phyloP scores from a whole-genome alignment of 2,797 vertebrate genomes.

The Sebastes diaconus region DNA sequence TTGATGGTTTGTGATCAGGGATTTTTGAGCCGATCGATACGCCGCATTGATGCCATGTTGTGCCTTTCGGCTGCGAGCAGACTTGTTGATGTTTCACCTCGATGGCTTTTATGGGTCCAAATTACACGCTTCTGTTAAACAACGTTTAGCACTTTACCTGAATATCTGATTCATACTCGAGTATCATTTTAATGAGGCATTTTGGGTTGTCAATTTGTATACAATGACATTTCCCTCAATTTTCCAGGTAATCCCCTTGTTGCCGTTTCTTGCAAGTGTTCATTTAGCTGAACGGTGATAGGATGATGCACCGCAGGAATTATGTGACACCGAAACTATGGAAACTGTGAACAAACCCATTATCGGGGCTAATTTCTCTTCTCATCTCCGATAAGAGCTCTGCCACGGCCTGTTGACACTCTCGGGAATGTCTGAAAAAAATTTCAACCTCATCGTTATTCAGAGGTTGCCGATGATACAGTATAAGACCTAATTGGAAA shows the following conservation, averaged over 20 bases:
- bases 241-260: neutral
- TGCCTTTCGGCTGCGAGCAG: neutral
- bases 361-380: slow-evolving; percentile 10
- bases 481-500: slow-evolving; percentile 23
- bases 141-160: neutral
- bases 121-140: neutral
- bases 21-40: slow-evolving; percentile 45
- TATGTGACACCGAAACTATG: neutral
- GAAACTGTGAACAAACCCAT: slow-evolving; percentile 38
- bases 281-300: neutral
- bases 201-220: neutral
- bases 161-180: neutral
- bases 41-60: slow-evolving; percentile 5
- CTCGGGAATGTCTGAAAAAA: slow-evolving; percentile 29
- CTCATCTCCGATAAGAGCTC: slow-evolving; percentile 24
- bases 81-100: slow-evolving; percentile 35
- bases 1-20: slow-evolving; percentile 37
- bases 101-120: neutral
- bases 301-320: neutral
- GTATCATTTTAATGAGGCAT: slow-evolving; percentile 2
- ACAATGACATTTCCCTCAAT: neutral
- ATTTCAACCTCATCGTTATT: slow-evolving; percentile 27
- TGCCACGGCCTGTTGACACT: slow-evolving; percentile 31
- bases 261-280: neutral
- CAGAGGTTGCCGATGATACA: slow-evolving; percentile 46